Evolutionary conservation across 2,888 invertebrate species (phyloP).

Genomic region (Lasioglossum morio): DNA sequence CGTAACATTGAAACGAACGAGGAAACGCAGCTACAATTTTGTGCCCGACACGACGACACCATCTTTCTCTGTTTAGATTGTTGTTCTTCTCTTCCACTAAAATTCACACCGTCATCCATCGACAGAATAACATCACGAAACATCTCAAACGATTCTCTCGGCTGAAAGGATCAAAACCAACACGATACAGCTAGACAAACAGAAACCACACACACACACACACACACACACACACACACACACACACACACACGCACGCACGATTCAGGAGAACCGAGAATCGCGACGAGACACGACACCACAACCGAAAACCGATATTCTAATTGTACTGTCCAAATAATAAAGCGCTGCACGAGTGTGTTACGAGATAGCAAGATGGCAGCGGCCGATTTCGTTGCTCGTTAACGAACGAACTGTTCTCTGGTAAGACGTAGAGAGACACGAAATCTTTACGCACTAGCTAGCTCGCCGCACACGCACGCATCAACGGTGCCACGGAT

Average conservation of each 20-base stretch:
- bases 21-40: slow-evolving; percentile 30
- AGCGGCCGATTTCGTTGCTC: slow-evolving; percentile 83
- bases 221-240: slow-evolving; percentile 37
- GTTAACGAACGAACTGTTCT: slow-evolving; percentile 71
- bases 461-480: slow-evolving; percentile 79
- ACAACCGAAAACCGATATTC: not conserved
- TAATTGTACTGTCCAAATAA: slow-evolving; percentile 39
- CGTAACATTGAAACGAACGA: not conserved
- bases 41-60: slow-evolving; percentile 17
- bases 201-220: slow-evolving; percentile 5
- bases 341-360: slow-evolving; percentile 73
- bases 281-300: slow-evolving; percentile 46
- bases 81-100: slow-evolving; percentile 5
- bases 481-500: slow-evolving; percentile 35
- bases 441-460: slow-evolving; percentile 77
- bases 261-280: slow-evolving; percentile 37
- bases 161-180: not conserved
- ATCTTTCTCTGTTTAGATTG: slow-evolving; percentile 32
- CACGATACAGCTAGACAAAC: not conserved
- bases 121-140: not conserved
- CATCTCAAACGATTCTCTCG: not conserved
- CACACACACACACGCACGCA: slow-evolving; percentile 34
- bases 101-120: not conserved
- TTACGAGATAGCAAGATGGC: slow-evolving; percentile 87
- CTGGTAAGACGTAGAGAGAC: slow-evolving; percentile 78